Evolutionary conservation across 2,113 vertebrate species (phyloP).

Genomic region (Plecturocebus donacophilus): DNA sequence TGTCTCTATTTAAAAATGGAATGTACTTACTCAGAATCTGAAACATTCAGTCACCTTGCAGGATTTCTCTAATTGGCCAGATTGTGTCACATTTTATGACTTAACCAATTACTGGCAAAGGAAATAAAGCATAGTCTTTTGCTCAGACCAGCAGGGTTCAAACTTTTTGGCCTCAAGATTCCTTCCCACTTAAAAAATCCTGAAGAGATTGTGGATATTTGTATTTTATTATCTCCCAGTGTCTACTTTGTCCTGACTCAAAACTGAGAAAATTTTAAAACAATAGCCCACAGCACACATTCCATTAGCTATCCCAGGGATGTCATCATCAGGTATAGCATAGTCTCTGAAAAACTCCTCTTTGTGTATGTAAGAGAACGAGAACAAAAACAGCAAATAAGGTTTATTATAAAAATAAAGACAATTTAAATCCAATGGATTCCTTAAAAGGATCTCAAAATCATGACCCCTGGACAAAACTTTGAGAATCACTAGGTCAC

Average conservation of each 20-base stretch:
- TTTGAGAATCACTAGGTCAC: background rate
- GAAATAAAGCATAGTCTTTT: background rate
- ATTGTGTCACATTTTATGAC: no score
- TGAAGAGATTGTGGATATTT: background rate
- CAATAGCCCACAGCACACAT: background rate
- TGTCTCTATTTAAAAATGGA: background rate
- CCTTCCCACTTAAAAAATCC: background rate
- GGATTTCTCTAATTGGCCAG: background rate
- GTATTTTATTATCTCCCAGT: background rate
- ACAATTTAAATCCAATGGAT: background rate
- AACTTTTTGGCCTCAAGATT: background rate
- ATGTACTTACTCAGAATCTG: background rate
- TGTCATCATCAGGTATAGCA: background rate
- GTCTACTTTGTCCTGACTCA: background rate
- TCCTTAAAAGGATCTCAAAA: background rate
- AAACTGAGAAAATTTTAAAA: background rate
- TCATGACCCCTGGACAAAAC: no score
- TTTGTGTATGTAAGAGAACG: background rate
- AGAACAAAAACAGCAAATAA: background rate
- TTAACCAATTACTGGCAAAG: background rate
- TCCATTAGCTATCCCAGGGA: background rate
- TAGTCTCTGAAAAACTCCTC: background rate
- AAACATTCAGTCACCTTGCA: fast-evolving
- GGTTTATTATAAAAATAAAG: background rate
- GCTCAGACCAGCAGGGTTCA: background rate